Conservation (phyloP, 2,113 vertebrate species). For the Pollachius pollachius region DNA sequence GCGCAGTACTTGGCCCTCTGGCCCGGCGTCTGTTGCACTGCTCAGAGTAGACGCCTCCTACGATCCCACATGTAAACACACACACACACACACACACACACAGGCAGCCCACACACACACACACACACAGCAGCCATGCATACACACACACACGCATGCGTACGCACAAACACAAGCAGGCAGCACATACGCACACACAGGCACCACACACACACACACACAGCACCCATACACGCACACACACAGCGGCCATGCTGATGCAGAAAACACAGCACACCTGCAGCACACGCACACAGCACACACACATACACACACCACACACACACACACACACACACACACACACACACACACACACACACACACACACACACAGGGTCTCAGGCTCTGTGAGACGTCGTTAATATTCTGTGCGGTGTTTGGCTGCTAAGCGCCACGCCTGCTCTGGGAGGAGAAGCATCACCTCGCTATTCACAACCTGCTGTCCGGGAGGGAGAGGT, state of each 20-base stretch:
- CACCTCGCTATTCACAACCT: background rate
- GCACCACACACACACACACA: background rate
- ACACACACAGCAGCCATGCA: too few relatives aligned
- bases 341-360: constrained; percentile 4
- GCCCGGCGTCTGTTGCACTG: constrained; percentile 26
- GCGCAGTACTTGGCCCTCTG: constrained; percentile 31
- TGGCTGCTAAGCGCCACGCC: background rate
- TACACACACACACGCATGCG: too few relatives aligned
- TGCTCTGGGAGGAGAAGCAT: background rate
- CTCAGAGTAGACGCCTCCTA: constrained; percentile 50
- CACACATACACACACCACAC: background rate
- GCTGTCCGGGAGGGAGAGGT: background rate
- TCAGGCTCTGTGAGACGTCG: background rate
- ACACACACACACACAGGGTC: constrained; percentile 4
- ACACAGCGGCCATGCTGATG: too few relatives aligned
- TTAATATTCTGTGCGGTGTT: background rate
- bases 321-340: constrained; percentile 11
- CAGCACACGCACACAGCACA: too few relatives aligned
- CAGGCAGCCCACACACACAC: too few relatives aligned
- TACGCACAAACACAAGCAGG: background rate
- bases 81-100: too few relatives aligned
- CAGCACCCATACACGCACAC: background rate
- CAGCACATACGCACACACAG: background rate
- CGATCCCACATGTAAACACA: constrained; percentile 5
- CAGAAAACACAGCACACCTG: too few relatives aligned